A percentile compares a stretch with the other conserved stretches of the same genome.
Evolutionary conservation across 2,888 invertebrate genomes (phyloP).

Genomic region (Platerodrilus igneus): DNA sequence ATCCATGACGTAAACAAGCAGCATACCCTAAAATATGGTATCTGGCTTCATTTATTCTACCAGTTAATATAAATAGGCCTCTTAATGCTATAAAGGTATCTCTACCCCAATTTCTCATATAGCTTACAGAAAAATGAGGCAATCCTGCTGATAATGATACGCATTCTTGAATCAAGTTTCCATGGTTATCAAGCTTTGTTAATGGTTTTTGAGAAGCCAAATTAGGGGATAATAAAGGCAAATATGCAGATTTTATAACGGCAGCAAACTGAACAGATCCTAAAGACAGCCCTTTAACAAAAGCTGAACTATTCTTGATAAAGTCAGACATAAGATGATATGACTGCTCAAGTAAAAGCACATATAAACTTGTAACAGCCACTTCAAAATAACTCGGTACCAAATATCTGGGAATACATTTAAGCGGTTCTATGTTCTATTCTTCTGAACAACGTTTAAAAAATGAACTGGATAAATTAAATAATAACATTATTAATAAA

Average conservation of each 20-base stretch:
- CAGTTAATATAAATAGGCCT: conserved; percentile 83
- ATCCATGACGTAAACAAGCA: conserved; percentile 89
- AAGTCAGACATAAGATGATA: conserved; percentile 67
- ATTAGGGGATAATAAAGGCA: conserved; percentile 73
- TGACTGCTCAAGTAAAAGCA: conserved; percentile 59
- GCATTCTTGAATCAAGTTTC: conserved; percentile 52
- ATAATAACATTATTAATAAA: conserved; percentile 61
- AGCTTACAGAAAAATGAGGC: conserved; percentile 91
- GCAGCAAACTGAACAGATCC: conserved; percentile 84
- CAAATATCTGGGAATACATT: conserved; percentile 80
- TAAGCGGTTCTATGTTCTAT: conserved; percentile 62
- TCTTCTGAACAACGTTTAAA: too few species aligned
- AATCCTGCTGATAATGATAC: conserved; percentile 70
- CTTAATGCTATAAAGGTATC: conserved; percentile 95
- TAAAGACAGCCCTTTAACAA: conserved; percentile 74
- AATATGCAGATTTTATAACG: conserved; percentile 66
- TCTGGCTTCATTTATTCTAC: conserved; percentile 80
- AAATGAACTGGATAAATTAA: conserved; percentile 65
- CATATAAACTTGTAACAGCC: conserved; percentile 67
- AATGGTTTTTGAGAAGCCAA: conserved; percentile 63
- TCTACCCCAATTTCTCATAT: conserved; percentile 98
- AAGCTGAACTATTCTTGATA: conserved; percentile 67
- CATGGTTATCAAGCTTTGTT: conserved; percentile 44
- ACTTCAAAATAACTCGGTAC: conserved; percentile 91
- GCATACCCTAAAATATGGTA: conserved; percentile 87